Percentiles rank a stretch among this genome's conserved stretches.
phyloP scores from a whole-genome alignment of 2,888 invertebrate genomes.

The Strigamia crassipes region DNA sequence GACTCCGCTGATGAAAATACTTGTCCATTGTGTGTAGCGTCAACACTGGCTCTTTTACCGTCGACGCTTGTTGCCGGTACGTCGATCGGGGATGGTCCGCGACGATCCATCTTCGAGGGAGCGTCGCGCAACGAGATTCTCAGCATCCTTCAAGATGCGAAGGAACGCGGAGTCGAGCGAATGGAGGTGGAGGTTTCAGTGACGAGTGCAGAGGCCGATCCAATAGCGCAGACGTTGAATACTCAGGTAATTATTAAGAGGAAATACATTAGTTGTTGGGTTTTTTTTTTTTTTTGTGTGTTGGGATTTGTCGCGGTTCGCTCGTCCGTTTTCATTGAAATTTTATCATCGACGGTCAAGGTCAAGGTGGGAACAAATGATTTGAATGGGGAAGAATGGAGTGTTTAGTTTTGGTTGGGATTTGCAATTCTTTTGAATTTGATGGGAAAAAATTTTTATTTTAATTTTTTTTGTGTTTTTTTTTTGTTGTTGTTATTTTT shows the following conservation, averaged over 20 bases:
- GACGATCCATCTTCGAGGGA: conserved; percentile 68
- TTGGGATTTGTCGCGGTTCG: background rate
- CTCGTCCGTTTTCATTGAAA: background rate
- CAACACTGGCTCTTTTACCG: conserved; percentile 24
- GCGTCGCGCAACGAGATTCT: conserved; percentile 88
- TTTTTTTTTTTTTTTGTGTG: background rate
- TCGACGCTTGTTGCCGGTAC: background rate
- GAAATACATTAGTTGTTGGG: too few relatives aligned
- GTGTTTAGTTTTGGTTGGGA: background rate
- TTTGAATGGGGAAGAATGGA: background rate
- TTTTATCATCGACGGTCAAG: background rate
- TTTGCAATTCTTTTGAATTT: too few relatives aligned
- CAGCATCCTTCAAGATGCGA: conserved; percentile 77
- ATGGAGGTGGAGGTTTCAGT: conserved; percentile 44
- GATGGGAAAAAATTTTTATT: too few relatives aligned
- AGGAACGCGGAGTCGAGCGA: conserved; percentile 51
- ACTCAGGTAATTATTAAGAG: background rate
- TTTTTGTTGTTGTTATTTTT: too few relatives aligned
- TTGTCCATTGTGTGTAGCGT: conserved; percentile 14
- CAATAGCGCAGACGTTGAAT: conserved; percentile 67
- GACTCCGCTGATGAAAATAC: background rate
- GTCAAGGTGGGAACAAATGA: background rate
- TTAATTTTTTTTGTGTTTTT: too few relatives aligned
- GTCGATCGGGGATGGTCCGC: conserved; percentile 46
- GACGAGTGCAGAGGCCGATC: conserved; percentile 75